phyloP scores from a whole-genome alignment of 2,797 vertebrate genomes.

The Diglossa cyanea region DNA sequence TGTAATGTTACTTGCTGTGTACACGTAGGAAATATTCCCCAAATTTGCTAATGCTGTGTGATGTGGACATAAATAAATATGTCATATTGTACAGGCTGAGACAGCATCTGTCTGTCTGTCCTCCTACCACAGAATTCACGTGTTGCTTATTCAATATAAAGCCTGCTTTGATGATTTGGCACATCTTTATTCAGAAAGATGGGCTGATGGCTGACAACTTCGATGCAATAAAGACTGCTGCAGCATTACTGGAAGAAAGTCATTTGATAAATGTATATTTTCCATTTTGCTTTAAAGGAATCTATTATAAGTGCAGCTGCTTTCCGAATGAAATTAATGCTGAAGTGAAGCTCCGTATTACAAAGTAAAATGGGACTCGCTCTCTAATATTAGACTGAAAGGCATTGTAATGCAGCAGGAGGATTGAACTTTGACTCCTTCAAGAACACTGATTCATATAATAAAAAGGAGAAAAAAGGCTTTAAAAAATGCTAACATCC shows the following conservation, averaged over 20 bases:
- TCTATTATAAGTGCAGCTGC: constrained; percentile 76
- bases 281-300: constrained; percentile 76
- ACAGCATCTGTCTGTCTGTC: constrained; percentile 31
- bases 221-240: constrained; percentile 68
- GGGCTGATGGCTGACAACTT: constrained; percentile 69
- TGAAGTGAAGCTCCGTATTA: constrained; percentile 70
- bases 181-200: constrained; percentile 63
- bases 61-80: constrained; percentile 22
- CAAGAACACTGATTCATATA: constrained; percentile 76
- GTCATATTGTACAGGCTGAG: background rate
- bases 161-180: constrained; percentile 22
- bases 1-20: background rate
- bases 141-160: constrained; percentile 54
- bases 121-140: constrained; percentile 2
- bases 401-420: constrained; percentile 76
- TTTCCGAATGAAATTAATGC: constrained; percentile 75
- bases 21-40: background rate
- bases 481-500: constrained; percentile 73
- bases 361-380: constrained; percentile 76
- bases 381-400: constrained; percentile 76
- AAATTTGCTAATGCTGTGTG: background rate
- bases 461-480: constrained; percentile 62
- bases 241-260: constrained; percentile 71
- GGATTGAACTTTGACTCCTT: constrained; percentile 75
- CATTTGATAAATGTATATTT: constrained; percentile 78